Conservation (phyloP, 2,888 invertebrate species). For the Apodemia zela region DNA sequence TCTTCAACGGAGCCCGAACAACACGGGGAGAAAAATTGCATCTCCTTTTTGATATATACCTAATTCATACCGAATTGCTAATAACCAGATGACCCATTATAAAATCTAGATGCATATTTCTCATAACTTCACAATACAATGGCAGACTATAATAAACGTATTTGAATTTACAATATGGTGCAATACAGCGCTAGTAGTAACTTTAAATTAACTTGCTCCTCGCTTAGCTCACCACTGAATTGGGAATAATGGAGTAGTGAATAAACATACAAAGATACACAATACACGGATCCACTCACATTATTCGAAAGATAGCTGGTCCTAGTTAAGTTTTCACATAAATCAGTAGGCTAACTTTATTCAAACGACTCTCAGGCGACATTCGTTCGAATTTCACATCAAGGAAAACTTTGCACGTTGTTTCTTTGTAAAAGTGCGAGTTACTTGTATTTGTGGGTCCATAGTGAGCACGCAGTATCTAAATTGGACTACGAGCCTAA, state of each 20-base stretch:
- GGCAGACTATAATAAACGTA: constrained; percentile 3
- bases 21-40: too few species aligned
- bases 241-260: constrained; percentile 39
- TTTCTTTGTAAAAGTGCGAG: constrained; percentile 56
- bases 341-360: constrained; percentile 76
- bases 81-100: too few species aligned
- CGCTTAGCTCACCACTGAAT: constrained; percentile 42
- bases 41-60: too few species aligned
- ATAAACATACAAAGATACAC: constrained; percentile 52
- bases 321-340: constrained; percentile 67
- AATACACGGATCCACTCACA: constrained; percentile 56
- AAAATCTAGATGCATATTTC: background rate
- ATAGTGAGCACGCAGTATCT: constrained; percentile 20
- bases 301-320: constrained; percentile 47
- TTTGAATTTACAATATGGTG: constrained; percentile 17
- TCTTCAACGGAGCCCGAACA: too few species aligned
- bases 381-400: constrained; percentile 71
- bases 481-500: background rate
- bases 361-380: constrained; percentile 77
- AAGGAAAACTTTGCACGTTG: constrained; percentile 60
- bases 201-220: constrained; percentile 47
- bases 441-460: constrained; percentile 35
- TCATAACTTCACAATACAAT: background rate
- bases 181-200: constrained; percentile 35
- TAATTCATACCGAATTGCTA: too few species aligned